Evolutionary conservation across 2,888 invertebrate species (phyloP), one percentile per base, ranked within the genome.

Genomic region (Drosophila acutilabella): DNA sequence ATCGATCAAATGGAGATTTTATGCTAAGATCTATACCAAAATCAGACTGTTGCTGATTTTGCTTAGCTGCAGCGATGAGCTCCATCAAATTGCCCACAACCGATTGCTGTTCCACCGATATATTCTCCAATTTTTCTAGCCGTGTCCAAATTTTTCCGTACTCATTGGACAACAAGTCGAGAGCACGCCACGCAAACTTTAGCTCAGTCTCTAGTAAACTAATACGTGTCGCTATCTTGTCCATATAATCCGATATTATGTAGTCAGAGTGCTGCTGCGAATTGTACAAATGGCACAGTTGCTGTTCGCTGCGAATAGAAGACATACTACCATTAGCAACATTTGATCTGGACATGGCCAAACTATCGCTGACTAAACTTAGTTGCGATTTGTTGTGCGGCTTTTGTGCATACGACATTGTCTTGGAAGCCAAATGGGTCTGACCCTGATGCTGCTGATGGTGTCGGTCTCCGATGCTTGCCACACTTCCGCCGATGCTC

Each of bases 111-210:
- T 98, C 97, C 91, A 96, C 95, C 3, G 98, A 94, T 69, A 98
- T 94, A 20, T 96, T 95, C 91, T 98, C 98, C 30, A 98, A 93
- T 91, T 97, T 96, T 90, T 98, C 98, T 68, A 98, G 93, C 47
- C 97, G 94, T 89, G 97, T 96, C 97, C 98, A 98, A 96, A 98
- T 98, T 91, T 97, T 96, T 57, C 97, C 96, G 89, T 98, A 98
- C 91, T 98, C 98, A 89, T 97, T 97, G 41, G 97, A 97, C 36
- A 98, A 94, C 57, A 98, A 94, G 91, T 98, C 98, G 61, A 98
- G 93, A 2, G 98, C 97, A 75, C 97, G 94, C 98, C 98, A 98
- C 16, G 98, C 98, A 90, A 97, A 97, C 90, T 97, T 96, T 51
- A 98, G 93, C 92, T 98, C 98, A 2, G 97, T 97, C 92, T 98